These are phyloP conservation scores for Lordiphosa fenestrarum DNA, from an alignment of 2,888 invertebrate genomes.

Conservation along the genomic window DNA sequence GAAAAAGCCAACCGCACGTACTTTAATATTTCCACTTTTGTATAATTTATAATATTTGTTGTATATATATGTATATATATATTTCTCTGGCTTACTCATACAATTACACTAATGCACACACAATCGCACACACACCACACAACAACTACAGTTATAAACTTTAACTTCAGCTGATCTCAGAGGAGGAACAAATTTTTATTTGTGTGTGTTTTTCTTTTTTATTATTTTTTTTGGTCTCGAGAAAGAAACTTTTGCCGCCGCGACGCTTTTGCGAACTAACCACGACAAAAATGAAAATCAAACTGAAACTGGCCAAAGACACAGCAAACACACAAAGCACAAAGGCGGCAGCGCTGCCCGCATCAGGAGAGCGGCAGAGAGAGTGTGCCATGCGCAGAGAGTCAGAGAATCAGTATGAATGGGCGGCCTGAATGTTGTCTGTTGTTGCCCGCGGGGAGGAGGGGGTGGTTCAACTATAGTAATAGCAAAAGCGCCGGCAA, in stretches of 20 bases:
- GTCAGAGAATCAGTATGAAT: conserved; percentile 41
- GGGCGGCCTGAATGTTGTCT: conserved; percentile 32
- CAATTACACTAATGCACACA: conserved; percentile 25
- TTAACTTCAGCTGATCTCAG: conserved; percentile 34
- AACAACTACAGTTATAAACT: conserved; percentile 33
- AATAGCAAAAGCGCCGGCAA: conserved; percentile 62
- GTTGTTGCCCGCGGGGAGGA: conserved; percentile 14
- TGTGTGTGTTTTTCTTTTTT: conserved; percentile 33
- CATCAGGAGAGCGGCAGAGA: conserved; percentile 12
- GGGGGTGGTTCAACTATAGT: conserved; percentile 32
- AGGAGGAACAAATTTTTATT: conserved; percentile 35
- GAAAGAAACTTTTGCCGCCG: conserved; percentile 17
- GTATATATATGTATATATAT: conserved; percentile 47
- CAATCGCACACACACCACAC: conserved; percentile 28
- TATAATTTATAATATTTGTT: conserved; percentile 49
- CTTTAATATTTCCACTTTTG: conserved; percentile 8
- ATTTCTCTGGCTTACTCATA: conserved; percentile 47
- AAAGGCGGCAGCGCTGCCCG: conserved; percentile 33
- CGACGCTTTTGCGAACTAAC: conserved; percentile 52
- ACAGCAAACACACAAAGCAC: conserved; percentile 47
- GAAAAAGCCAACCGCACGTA: too few relatives aligned
- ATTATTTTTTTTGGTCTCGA: conserved; percentile 19
- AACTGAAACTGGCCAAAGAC: conserved; percentile 50
- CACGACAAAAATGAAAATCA: conserved; percentile 65
- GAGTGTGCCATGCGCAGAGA: conserved; percentile 31